Evolutionary conservation across 2,113 vertebrate genomes (phyloP).

Genomic region (Melozone crissalis): DNA sequence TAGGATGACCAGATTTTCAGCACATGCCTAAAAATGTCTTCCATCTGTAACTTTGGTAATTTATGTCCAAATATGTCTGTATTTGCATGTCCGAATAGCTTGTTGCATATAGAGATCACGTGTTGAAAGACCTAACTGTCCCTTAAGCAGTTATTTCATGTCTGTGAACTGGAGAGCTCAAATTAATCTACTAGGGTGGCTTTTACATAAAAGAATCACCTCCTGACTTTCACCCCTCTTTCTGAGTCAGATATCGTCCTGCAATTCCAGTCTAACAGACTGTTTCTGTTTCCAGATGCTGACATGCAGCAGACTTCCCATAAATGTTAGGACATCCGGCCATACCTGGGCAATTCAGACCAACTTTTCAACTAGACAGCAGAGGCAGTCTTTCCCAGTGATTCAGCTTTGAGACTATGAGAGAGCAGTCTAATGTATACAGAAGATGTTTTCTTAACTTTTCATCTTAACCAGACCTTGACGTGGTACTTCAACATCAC

Average conservation of each 20-base stretch:
- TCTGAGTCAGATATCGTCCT: neutral
- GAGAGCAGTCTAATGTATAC: slow-evolving; percentile 43
- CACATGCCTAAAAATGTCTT: neutral
- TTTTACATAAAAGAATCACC: neutral
- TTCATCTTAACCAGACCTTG: slow-evolving; percentile 56
- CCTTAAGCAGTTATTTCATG: neutral
- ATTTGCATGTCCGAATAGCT: neutral
- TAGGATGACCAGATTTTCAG: neutral
- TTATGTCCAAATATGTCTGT: neutral
- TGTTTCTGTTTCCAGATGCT: slow-evolving; percentile 3
- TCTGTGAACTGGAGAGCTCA: neutral
- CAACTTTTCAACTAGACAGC: slow-evolving; percentile 31
- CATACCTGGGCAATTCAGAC: slow-evolving; percentile 30
- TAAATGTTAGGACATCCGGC: neutral
- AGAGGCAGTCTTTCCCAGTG: slow-evolving; percentile 47
- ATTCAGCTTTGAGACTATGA: slow-evolving; percentile 56
- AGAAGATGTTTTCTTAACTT: slow-evolving; percentile 59
- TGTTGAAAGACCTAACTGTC: neutral
- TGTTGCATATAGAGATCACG: neutral
- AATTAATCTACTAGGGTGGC: neutral
- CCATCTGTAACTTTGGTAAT: neutral
- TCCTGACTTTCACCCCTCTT: neutral
- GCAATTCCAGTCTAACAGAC: neutral
- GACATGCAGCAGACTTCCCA: slow-evolving; percentile 29
- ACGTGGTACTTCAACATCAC: neutral